These are phyloP conservation scores for Alcedo atthis DNA, from an alignment of 2,797 vertebrate species.

Conservation along the genomic window DNA sequence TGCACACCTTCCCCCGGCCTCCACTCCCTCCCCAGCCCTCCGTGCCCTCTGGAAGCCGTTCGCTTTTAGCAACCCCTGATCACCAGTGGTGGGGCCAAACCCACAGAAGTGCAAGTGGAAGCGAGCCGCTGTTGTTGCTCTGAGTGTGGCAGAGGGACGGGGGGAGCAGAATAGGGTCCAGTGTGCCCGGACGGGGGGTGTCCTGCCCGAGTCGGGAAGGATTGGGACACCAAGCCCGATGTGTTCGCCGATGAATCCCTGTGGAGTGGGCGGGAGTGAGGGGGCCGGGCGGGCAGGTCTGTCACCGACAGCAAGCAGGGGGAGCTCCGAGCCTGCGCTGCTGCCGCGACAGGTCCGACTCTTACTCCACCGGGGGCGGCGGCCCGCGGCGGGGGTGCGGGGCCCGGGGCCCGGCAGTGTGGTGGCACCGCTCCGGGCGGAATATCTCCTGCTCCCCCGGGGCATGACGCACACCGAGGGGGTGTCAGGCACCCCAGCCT, in stretches of 20 bases:
- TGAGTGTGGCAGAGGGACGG: rapidly evolving
- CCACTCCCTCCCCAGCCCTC: too few species aligned
- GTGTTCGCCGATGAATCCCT: not conserved
- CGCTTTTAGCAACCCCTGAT: not conserved
- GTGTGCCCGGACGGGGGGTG: rapidly evolving
- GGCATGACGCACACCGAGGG: rapidly evolving
- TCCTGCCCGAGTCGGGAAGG: rapidly evolving
- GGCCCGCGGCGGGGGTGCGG: too few species aligned
- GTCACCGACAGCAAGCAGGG: not conserved
- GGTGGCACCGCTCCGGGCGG: rapidly evolving
- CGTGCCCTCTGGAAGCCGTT: rapidly evolving
- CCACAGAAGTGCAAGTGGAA: rapidly evolving
- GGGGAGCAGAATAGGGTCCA: rapidly evolving
- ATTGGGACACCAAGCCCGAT: not conserved
- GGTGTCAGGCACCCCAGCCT: too few species aligned
- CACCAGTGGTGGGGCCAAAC: rapidly evolving
- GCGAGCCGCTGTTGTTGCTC: rapidly evolving
- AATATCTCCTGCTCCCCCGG: too few species aligned
- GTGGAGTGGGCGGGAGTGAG: not conserved
- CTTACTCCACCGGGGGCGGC: too few species aligned
- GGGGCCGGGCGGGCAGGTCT: not conserved
- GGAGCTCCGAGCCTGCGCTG: not conserved
- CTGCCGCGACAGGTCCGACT: not conserved
- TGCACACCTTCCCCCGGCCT: not conserved
- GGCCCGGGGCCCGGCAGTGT: not conserved